Evolutionary conservation across 2,888 invertebrate species (phyloP).

Genomic region (Escarpia spicata): DNA sequence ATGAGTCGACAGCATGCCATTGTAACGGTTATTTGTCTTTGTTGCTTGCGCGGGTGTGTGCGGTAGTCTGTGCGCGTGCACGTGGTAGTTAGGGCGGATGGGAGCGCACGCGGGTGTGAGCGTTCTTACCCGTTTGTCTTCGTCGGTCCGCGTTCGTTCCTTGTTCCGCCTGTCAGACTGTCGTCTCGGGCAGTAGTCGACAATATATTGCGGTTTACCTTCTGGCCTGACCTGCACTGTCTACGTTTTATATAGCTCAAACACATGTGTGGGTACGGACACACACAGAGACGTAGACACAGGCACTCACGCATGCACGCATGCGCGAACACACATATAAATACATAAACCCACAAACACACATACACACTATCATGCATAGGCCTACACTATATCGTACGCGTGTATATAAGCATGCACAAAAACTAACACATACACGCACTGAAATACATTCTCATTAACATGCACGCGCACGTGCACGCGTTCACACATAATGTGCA

Average conservation of each 20-base stretch:
- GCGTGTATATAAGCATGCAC: no score
- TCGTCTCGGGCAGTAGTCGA: background rate
- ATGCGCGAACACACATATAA: no score
- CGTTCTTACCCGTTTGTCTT: background rate
- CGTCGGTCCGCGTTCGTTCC: slow-evolving; percentile 16
- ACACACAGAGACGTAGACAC: background rate
- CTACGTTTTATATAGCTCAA: no score
- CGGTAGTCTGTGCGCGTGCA: background rate
- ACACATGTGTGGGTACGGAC: no score
- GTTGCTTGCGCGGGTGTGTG: background rate
- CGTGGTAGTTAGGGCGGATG: background rate
- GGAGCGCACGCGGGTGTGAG: background rate
- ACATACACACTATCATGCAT: no score
- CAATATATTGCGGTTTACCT: background rate
- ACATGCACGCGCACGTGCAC: no score
- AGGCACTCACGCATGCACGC: background rate
- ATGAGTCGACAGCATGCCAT: background rate
- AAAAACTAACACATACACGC: no score
- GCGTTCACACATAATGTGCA: no score
- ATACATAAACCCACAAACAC: no score
- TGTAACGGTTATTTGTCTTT: background rate
- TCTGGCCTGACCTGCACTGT: background rate
- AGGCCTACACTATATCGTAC: no score
- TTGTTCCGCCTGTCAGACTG: background rate
- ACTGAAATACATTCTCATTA: no score